These are phyloP conservation scores for Hydrozoanthus tunicans DNA, from an alignment of 64 coral and sea anemone genomes.

Conservation along the genomic window DNA sequence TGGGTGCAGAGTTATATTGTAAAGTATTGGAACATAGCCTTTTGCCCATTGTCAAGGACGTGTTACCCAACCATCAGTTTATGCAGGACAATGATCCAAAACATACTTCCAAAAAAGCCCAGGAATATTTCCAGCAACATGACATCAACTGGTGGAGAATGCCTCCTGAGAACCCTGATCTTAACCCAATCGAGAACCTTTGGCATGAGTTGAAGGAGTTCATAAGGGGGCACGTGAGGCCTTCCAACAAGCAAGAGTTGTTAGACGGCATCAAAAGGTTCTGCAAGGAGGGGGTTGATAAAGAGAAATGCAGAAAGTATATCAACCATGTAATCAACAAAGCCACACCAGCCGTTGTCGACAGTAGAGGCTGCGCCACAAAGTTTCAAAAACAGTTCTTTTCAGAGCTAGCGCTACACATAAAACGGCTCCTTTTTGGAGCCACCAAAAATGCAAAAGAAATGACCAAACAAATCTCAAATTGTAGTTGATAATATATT, in stretches of 20 bases:
- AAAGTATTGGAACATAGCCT: too few relatives aligned
- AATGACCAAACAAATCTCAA: too few relatives aligned
- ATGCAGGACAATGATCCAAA: too few relatives aligned
- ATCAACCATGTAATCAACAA: conserved; percentile 26
- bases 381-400: neutral
- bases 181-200: neutral
- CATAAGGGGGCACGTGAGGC: neutral
- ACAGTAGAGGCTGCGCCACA: neutral
- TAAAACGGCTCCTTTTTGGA: too few relatives aligned
- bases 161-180: neutral
- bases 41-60: too few relatives aligned
- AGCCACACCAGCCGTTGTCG: neutral
- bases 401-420: too few relatives aligned
- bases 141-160: conserved; percentile 37
- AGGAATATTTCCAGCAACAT: neutral
- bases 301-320: neutral
- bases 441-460: too few relatives aligned
- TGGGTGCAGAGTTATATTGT: too few relatives aligned
- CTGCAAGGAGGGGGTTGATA: neutral
- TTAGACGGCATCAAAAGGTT: conserved; percentile 4
- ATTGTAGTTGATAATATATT: too few relatives aligned
- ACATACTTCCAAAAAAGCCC: neutral
- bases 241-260: neutral
- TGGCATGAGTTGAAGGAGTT: neutral
- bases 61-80: too few relatives aligned